Evolutionary conservation across 2,113 vertebrate species (phyloP), one percentile per base, ranked within the genome.

Genomic region (Leucopsar rothschildi): DNA sequence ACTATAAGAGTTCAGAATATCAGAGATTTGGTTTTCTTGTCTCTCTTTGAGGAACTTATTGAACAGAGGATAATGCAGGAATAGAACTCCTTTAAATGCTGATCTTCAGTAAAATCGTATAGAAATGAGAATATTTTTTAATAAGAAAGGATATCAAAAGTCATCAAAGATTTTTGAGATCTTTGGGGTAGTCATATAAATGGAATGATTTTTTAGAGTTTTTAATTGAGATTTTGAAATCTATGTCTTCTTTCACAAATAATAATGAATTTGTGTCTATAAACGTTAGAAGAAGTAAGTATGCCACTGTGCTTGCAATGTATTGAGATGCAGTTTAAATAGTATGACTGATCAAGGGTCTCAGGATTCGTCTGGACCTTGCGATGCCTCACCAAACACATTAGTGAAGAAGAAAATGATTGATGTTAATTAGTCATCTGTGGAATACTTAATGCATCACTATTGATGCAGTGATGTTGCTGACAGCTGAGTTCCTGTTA

Each of bases 401-500:
- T 76, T 89, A 64, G 47, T 76, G 86, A 86, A 75, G 35, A 81
- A 73, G 29, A 64, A 39, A 64, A 71, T 64, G 10, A 40, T 55
- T 35, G 31, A 23, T 68, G 10, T 60, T 88, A 68, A 61, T 91
- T 82, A 88, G 57, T 87, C 65, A 88, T 68, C 20, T 47, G 53
- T 87, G 61, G 42, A 89, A 61, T 44, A 72, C 52, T 68, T 42
- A 40, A 31, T 76, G 79, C n/a, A 49, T 61, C 61, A 69, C 25
- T 85, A 44, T n/a, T 23, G 24, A 63, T 81, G 39, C 29, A 39
- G 55, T 49, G 37, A 39, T 93, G 61, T 53, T 84, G 57, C 83
- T 85, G 77, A 87, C 57, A 53, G 47, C 13, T 91, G 73, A 37
- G 86, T 92, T 95, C 70, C 84, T 95, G 39, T 85, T 90, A 82